Base-by-base conservation (phyloP, 37 sponge, comb jelly and placozoan genomes). In the Cladorhizidae sp. region DNA sequence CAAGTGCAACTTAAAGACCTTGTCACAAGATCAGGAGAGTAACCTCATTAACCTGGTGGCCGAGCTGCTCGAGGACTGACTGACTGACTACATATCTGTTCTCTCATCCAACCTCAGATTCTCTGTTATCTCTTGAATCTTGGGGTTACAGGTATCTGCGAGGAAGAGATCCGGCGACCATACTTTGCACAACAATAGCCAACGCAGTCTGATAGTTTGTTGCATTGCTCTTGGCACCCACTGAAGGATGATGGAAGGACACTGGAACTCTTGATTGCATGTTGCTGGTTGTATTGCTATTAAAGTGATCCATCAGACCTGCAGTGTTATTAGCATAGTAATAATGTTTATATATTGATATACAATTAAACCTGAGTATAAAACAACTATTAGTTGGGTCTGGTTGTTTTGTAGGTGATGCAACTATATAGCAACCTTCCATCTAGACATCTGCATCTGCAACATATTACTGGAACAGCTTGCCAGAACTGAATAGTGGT, bases 401-500 rank as follows among this genome's bases (percentile, higher is more conserved):
- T 61, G 62, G 25, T 61, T n/a, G 54, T 52, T 52, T 52, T 15
- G 11, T 11, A 52, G 11, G 54, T 52, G 25, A 28, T 26, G 25
- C 62, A 61, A 28, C 22, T n/a, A n/a, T n/a, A n/a, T 28, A 26
- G 25, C 62, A 61, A 28, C 62, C 62, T 61, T 61, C 62, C 20
- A 28, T 61, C 62, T 61, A n/a, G 26, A 61, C 62, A 61, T n/a
- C 20, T 11, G 62, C 62, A 61, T 61, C n/a, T 52, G 15, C 54
- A 18, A 15, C 54, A 22, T 61, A 61, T 28, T 61, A 28, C 62
- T 22, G 62, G 25, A 61, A 61, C 17, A 61, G 22, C 25, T 61
- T 61, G 62, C 62, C 62, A 61, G 62, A 61, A 28, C 62, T 61
- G n/a, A n/a, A n/a, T n/a, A n/a, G n/a, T n/a, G n/a, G n/a, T n/a